phyloP scores from a whole-genome alignment of 2,113 vertebrate species.

The Otus sunia region DNA sequence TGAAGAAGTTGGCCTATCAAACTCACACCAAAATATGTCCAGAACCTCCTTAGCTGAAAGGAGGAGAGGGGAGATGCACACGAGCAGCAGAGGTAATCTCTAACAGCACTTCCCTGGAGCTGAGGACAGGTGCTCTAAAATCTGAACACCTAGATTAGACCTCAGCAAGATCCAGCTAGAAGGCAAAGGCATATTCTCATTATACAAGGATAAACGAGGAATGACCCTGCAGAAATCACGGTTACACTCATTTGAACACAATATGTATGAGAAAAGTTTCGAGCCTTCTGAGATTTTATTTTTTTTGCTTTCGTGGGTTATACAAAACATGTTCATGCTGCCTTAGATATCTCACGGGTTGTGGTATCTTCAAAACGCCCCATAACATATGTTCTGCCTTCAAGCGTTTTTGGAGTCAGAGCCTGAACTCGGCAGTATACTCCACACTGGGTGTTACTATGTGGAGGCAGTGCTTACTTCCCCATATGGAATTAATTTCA shows the following conservation, averaged over 20 bases:
- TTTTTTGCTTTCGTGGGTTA: background rate
- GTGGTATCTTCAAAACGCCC: background rate
- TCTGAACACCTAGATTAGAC: background rate
- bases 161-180: background rate
- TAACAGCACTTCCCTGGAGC: background rate
- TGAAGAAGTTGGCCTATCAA: background rate
- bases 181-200: background rate
- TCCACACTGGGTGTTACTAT: background rate
- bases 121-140: background rate
- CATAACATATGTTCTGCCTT: background rate
- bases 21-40: background rate
- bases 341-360: background rate
- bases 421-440: background rate
- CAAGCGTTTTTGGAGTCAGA: background rate
- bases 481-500: slow-evolving; percentile 25
- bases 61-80: background rate
- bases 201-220: background rate
- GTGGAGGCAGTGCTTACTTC: background rate
- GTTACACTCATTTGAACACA: background rate
- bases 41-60: background rate
- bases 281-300: background rate
- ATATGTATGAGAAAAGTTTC: background rate
- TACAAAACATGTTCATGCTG: background rate
- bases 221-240: background rate
- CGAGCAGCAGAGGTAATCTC: background rate